Percentiles rank a stretch among this genome's conserved stretches.
Evolutionary conservation across 2,113 vertebrate species (phyloP).

Genomic region (Macquaria ambigua): DNA sequence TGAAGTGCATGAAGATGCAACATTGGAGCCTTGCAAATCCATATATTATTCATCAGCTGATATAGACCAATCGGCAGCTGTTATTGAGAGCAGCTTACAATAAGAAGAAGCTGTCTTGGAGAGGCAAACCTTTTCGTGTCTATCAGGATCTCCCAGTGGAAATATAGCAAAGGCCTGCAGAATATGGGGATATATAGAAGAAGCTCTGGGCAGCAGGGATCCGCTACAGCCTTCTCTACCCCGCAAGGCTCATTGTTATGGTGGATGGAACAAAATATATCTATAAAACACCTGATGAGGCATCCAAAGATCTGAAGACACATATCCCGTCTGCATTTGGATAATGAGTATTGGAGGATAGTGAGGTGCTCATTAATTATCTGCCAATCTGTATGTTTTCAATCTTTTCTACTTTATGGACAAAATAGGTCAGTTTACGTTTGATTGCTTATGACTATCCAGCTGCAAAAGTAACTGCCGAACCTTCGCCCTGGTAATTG

Average conservation of each 20-base stretch:
- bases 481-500: not conserved
- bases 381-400: not conserved
- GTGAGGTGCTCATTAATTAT: too few relatives aligned
- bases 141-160: too few relatives aligned
- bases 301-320: not conserved
- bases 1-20: not conserved
- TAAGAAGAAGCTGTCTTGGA: too few relatives aligned
- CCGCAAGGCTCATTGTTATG: not conserved
- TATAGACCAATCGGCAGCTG: too few relatives aligned
- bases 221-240: not conserved
- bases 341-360: not conserved
- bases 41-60: too few relatives aligned
- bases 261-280: not conserved
- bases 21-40: too few relatives aligned
- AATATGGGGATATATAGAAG: too few relatives aligned
- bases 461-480: not conserved
- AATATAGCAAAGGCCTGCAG: too few relatives aligned
- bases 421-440: not conserved
- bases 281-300: not conserved
- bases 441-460: not conserved
- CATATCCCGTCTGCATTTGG: not conserved
- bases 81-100: too few relatives aligned
- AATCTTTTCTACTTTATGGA: not conserved
- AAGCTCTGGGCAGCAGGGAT: too few relatives aligned
- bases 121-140: too few relatives aligned